Evolutionary conservation across 1,140 invertebrate species (phyloP).

Genomic region (Drosophila subobscura): DNA sequence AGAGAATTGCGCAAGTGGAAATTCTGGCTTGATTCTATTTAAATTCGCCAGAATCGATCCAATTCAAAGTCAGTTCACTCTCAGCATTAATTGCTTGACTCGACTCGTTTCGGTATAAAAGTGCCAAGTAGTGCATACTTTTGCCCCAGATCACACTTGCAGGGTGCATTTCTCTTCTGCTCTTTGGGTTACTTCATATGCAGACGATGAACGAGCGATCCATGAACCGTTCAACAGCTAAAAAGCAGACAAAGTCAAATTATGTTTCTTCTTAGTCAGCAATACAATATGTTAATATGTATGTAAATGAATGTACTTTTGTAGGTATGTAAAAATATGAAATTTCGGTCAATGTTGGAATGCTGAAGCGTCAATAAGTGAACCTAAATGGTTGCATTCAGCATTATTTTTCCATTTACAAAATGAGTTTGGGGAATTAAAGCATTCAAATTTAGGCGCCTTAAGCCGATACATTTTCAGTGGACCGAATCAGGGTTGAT

Average conservation of each 20-base stretch:
- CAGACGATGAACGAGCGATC: conserved; percentile 1
- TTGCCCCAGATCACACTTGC: too few species aligned
- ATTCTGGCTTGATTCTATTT: conserved; percentile 14
- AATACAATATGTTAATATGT: conserved; percentile 28
- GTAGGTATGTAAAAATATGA: background rate
- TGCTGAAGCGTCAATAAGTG: background rate
- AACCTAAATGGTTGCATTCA: too few species aligned
- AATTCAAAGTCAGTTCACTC: background rate
- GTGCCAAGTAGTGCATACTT: too few species aligned
- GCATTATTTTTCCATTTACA: too few species aligned
- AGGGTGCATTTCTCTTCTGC: too few species aligned
- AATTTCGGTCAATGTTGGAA: conserved; percentile 2
- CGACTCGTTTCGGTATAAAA: background rate
- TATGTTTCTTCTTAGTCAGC: conserved; percentile 18
- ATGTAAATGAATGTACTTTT: conserved; percentile 1
- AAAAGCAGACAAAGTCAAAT: conserved; percentile 16
- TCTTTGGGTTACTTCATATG: background rate
- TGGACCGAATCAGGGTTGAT: too few species aligned
- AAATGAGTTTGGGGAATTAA: too few species aligned
- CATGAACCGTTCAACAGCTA: background rate
- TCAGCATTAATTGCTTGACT: conserved; percentile 10
- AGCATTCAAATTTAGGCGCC: too few species aligned
- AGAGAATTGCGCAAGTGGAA: conserved; percentile 41
- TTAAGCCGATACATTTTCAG: too few species aligned
- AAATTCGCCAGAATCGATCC: conserved; percentile 38